Base-by-base conservation (phyloP, 2,113 vertebrate genomes). In the Spea multiplicata region DNA sequence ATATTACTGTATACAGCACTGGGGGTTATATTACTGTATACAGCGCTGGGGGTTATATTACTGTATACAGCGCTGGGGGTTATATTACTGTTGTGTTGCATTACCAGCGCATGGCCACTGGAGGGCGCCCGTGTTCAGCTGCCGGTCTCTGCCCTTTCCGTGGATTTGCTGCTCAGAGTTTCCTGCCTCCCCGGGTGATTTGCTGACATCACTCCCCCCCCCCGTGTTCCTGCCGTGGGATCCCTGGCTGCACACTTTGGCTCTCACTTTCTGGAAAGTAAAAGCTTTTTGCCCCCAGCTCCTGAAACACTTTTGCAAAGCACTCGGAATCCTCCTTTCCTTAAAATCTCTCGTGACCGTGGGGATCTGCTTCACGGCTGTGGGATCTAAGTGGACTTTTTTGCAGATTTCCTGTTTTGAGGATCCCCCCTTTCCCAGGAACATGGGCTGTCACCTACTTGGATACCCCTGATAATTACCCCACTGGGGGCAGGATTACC, bases 141-240 rank as follows among this genome's bases (percentile, higher is more conserved):
- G 48, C 3, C 44, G 30, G 70, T 44, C n/a, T 48, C n/a, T 49
- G 46, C 71, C 6, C 55, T 45, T 5, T 45, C 8, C 57, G 69
- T 72, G 69, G 52, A 30, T 52, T 10, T 7, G 50, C 44, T 16
- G n/a, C 5, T 46, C 44, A 7, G 53, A 4, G 75, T 61, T 77
- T 77, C 75, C 75, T 77, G 75, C 52, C 17, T 62, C 44, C 48
- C 5, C 9, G 45, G 44, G 45, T 44, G 66, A 13, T 50, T 66
- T 72, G 75, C 75, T 77, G 75, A 77, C 75, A 14, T 77, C 75
- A 77, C 44, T 44, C 55, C 75, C 62, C 66, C 52, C 66, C 30
- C 52, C 75, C 69, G 49, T 17, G 53, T 62, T 62, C 17, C 53
- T 62, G 44, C 44, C 61, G 47, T 13, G 9, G 16, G 30, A 50